A percentile compares a stretch with the other conserved stretches of the same genome.
These are phyloP conservation scores for Lottia gigantea DNA, from an alignment of 2,888 invertebrate species.

Conservation along the genomic window DNA sequence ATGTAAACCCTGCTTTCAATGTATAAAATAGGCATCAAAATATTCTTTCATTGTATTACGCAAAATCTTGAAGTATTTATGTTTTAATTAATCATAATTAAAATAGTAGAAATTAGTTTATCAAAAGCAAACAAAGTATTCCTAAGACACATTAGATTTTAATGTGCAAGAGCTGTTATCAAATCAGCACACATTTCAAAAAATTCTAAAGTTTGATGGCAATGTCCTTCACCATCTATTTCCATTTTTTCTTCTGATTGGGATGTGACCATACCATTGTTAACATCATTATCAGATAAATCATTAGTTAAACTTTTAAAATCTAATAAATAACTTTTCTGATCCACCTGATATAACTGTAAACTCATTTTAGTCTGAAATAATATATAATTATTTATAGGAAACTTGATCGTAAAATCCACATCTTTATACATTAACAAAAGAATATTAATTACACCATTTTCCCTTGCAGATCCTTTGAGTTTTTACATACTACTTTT, in stretches of 20 bases:
- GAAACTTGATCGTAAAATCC: too few relatives aligned
- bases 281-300: slow-evolving; percentile 2
- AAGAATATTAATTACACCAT: too few relatives aligned
- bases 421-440: too few relatives aligned
- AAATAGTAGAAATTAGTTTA: too few relatives aligned
- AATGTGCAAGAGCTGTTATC: slow-evolving; percentile 94
- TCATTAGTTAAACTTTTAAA: slow-evolving; percentile 83
- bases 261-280: background rate
- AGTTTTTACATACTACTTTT: too few relatives aligned
- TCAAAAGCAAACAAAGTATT: too few relatives aligned
- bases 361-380: slow-evolving; percentile 87
- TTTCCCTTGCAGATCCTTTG: too few relatives aligned
- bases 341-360: slow-evolving; percentile 98
- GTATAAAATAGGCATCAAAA: too few relatives aligned
- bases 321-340: slow-evolving; percentile 95
- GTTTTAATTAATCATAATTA: too few relatives aligned
- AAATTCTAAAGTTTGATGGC: slow-evolving; percentile 99
- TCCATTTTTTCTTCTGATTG: slow-evolving; percentile 57
- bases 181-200: slow-evolving; percentile 99
- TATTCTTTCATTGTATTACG: too few relatives aligned
- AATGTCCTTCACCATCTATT: slow-evolving; percentile 41
- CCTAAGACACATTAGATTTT: background rate
- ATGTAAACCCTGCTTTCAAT: too few relatives aligned
- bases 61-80: too few relatives aligned
- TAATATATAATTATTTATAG: background rate